Conservation (phyloP, 1,140 invertebrate genomes). For the Chrysomallon squamiferum region DNA sequence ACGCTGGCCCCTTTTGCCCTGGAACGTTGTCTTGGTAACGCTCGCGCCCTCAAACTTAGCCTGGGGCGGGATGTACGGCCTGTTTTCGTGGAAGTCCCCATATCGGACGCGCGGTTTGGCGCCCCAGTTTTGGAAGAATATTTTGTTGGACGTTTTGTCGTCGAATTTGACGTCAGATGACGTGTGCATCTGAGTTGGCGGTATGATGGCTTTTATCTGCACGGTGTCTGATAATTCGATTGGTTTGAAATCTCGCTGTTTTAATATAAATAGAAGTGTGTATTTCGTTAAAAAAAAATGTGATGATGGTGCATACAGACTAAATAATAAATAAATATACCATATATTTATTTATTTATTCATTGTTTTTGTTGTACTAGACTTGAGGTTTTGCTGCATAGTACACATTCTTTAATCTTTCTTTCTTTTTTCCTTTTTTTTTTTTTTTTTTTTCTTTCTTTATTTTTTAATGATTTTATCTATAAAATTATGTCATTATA, state of each 20-base stretch:
- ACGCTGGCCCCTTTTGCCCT: slow-evolving; percentile 34
- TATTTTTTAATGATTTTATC: too few species aligned
- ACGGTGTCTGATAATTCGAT: slow-evolving; percentile 33
- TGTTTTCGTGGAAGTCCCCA: slow-evolving; percentile 55
- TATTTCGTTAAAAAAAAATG: not conserved
- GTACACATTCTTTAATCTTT: too few species aligned
- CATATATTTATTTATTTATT: not conserved
- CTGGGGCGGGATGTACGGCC: slow-evolving; percentile 43
- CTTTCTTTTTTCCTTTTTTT: too few species aligned
- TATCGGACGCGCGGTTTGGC: slow-evolving; percentile 33
- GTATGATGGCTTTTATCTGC: slow-evolving; percentile 12
- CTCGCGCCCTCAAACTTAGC: slow-evolving; percentile 43
- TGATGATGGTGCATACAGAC: not conserved
- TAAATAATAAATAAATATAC: not conserved
- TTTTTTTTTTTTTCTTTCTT: too few species aligned
- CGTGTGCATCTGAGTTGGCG: slow-evolving; percentile 16
- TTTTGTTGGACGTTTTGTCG: slow-evolving; percentile 43
- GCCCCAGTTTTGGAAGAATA: slow-evolving; percentile 52
- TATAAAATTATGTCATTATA: too few species aligned
- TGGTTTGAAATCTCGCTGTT: slow-evolving; percentile 48
- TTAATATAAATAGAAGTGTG: not conserved
- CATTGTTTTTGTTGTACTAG: too few species aligned
- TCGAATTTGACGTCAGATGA: slow-evolving; percentile 44
- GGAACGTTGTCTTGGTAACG: slow-evolving; percentile 39
- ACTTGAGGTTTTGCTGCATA: too few species aligned